These are phyloP conservation scores for Heliconius melpomene DNA, from an alignment of 1,140 invertebrate genomes.

Conservation along the genomic window DNA sequence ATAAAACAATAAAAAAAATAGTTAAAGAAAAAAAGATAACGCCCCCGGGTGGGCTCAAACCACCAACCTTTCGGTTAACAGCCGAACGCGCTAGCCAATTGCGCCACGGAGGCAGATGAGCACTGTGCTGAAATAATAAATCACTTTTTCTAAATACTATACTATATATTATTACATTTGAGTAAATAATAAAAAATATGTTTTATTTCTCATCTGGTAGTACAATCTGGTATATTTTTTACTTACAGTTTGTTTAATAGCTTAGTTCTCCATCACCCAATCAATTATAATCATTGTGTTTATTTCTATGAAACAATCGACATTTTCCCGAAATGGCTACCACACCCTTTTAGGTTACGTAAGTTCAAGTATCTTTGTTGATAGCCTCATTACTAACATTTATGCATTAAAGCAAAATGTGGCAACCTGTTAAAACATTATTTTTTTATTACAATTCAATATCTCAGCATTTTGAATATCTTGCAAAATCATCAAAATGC, in stretches of 20 bases:
- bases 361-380: slow-evolving; percentile 36
- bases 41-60: slow-evolving; percentile 82
- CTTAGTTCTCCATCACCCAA: not conserved
- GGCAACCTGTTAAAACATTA: not conserved
- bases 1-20: slow-evolving; percentile 42
- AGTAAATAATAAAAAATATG: too few species aligned
- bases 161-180: not conserved
- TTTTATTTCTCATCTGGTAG: too few species aligned
- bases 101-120: slow-evolving; percentile 24
- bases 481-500: too few species aligned
- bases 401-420: slow-evolving; percentile 4
- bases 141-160: not conserved
- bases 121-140: not conserved
- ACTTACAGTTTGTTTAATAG: not conserved
- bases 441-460: too few species aligned
- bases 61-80: slow-evolving; percentile 15
- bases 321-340: slow-evolving; percentile 25
- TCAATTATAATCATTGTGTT: not conserved
- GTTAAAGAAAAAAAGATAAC: slow-evolving; percentile 42
- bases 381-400: slow-evolving; percentile 16
- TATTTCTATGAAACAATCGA: slow-evolving; percentile 17
- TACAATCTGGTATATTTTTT: not conserved
- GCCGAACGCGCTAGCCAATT: slow-evolving; percentile 13
- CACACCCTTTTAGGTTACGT: slow-evolving; percentile 27
- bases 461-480: too few species aligned